Base-by-base conservation (phyloP, 2,888 invertebrate genomes). In the Drosophila subsilvestris region DNA sequence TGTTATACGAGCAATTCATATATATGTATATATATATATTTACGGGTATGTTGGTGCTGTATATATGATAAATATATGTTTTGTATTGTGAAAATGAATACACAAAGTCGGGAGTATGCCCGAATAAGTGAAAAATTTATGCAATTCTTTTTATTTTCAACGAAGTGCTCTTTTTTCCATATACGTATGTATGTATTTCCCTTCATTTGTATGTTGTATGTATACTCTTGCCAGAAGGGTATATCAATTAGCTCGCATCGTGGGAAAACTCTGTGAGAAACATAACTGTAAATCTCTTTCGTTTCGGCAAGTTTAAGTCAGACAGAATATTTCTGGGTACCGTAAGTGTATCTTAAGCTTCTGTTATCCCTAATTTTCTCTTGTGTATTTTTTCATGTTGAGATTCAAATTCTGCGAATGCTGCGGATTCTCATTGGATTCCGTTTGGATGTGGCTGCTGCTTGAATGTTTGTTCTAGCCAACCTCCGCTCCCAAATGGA, bases 81-180 rank as follows among this genome's bases (percentile, higher is more conserved):
- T 48, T 22, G 12, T 48, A 42, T 44, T 45, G 54, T 50, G 79
- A 77, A 54, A 73, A 80, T 86, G 75, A 77, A 79, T 83, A 80
- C 72, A 86, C 83, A 83, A 83, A 80, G 83, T 73, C 83, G 1
- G 32, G 5, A 14, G 2, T 61, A 73, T 66, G 75, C 57, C 67
- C 77, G 79, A 86, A 86, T 79, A 83, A 80, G 75, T 80, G 79
- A 83, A 86, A 80, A 78, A 82, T 85, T 63, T 79, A 81, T 82
- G 75, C 74, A 67, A 81, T 75, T 81, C 71, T 62, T 77, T 45
- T 54, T 51, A 60, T 47, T 32, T 47, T 42, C 20, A 9, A 9
- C 20, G 5, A 20, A 18, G 20, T 20, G 1, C 47, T 20, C 57
- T 20, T 7, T n/a, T n/a, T 7, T 37, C 37, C 37, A 14, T 12